Percentiles rank a stretch among this genome's conserved stretches.
Evolutionary conservation across 2,888 invertebrate species (phyloP).

Genomic region (Rapana venosa): DNA sequence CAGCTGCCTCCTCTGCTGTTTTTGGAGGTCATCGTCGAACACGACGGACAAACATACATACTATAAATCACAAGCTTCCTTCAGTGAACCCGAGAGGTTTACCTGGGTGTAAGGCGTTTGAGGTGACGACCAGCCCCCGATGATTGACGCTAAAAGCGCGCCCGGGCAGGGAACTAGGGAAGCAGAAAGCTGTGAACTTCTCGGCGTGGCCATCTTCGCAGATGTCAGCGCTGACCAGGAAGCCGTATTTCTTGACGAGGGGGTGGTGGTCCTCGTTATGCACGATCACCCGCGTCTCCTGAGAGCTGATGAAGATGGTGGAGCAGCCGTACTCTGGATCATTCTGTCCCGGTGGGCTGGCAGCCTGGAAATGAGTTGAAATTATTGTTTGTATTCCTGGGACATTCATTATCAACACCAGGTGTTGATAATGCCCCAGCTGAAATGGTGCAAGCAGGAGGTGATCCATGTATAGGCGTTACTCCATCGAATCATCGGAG

Average conservation of each 20-base stretch:
- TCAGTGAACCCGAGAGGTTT: not conserved
- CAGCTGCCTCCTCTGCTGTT: too few relatives aligned
- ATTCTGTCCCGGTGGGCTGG: not conserved
- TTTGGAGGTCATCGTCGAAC: too few relatives aligned
- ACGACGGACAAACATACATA: not conserved
- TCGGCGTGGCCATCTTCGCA: not conserved
- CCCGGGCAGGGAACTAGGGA: not conserved
- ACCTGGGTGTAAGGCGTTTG: not conserved
- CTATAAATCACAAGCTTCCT: too few relatives aligned
- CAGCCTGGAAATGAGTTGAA: not conserved
- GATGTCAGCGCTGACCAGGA: not conserved
- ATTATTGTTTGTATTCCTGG: too few relatives aligned
- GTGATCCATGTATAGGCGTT: not conserved
- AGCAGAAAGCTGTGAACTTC: slow-evolving; percentile 12
- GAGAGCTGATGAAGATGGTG: not conserved
- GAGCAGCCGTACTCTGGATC: not conserved
- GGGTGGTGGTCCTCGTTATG: slow-evolving; percentile 11
- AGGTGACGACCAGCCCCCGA: not conserved
- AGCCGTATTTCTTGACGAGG: not conserved
- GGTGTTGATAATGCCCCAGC: too few relatives aligned
- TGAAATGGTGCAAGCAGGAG: not conserved
- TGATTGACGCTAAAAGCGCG: not conserved
- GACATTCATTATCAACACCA: too few relatives aligned
- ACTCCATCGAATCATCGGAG: not conserved
- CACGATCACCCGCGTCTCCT: not conserved